Evolutionary conservation across 2,797 vertebrate species (phyloP), one percentile per base, ranked within the genome.

Genomic region (Cygnus olor): DNA sequence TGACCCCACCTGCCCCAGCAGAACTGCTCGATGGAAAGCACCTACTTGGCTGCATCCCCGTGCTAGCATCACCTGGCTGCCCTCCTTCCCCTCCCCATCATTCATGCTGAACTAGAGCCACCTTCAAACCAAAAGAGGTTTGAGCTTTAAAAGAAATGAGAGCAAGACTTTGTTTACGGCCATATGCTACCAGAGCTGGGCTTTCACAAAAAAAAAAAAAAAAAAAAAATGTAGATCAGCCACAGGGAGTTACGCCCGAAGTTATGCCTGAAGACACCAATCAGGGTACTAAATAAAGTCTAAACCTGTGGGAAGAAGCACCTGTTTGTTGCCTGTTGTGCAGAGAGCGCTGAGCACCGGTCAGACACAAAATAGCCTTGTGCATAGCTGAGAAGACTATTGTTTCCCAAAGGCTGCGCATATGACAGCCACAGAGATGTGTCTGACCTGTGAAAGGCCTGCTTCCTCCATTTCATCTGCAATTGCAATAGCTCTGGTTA

Each of bases 381-480:
- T 87, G 49, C 4, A 11, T 10, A 56, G 11, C 51, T 87, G 60
- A 87, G 74, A 87, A 81, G 45, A 17, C 53, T 38, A 38, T 71
- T 82, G 89, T 86, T 92, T 88, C 53, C 60, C 63, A 56, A 10
- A 80, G 21, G 38, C 40, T 84, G 83, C 47, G 82, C 17, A 9
- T 80, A n/a, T 1, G 9, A 36, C 25, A 60, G 76, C 53, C 77
- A 64, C 28, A 53, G 73, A 84, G 45, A 76, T n/a, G 6, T 7
- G 34, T 32, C 34, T 91, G 63, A 86, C 7, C 15, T 0, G 0
- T 49, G 63, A 76, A 88, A 92, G 22, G 21, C n/a, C 70, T 32
- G 4, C 25, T 45, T 74, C 64, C 64, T 66, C 71, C 56, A 8
- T 70, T 85, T 81, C 36, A 40, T 81, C 78, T 72, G 20, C 32